phyloP scores from a whole-genome alignment of 2,888 invertebrate genomes.

The Apodemia mormo region DNA sequence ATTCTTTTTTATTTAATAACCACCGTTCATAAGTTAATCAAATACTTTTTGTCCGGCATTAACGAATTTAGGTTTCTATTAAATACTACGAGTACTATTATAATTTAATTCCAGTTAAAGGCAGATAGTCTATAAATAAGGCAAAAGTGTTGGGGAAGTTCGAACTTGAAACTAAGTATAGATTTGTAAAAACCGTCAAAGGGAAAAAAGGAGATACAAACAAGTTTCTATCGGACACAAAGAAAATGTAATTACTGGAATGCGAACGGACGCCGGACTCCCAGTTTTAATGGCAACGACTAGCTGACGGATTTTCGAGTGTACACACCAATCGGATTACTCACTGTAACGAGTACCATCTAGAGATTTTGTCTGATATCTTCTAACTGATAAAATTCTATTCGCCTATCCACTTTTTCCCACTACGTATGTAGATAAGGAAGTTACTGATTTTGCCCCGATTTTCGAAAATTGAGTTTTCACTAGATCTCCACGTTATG shows the following conservation, averaged over 20 bases:
- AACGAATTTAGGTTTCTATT: not conserved
- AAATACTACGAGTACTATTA: not conserved
- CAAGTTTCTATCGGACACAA: slow-evolving; percentile 29
- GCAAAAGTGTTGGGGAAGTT: slow-evolving; percentile 32
- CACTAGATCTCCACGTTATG: too few species aligned
- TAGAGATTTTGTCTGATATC: not conserved
- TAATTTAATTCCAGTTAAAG: not conserved
- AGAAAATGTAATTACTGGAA: slow-evolving; percentile 24
- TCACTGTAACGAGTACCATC: slow-evolving; percentile 1
- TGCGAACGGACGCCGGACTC: slow-evolving; percentile 19
- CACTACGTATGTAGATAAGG: too few species aligned
- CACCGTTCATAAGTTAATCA: too few species aligned
- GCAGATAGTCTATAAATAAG: slow-evolving; percentile 31
- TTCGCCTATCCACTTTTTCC: too few species aligned
- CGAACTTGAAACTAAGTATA: slow-evolving; percentile 20
- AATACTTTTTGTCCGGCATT: not conserved
- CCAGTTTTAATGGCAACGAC: slow-evolving; percentile 27
- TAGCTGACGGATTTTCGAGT: slow-evolving; percentile 22
- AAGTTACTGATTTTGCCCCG: too few species aligned
- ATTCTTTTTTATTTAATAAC: too few species aligned
- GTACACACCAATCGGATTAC: slow-evolving; percentile 21
- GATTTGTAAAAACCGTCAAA: slow-evolving; percentile 30
- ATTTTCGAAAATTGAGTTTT: too few species aligned
- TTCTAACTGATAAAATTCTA: too few species aligned
- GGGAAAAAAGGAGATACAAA: slow-evolving; percentile 33